Evolutionary conservation across 2,113 vertebrate species (phyloP), one percentile per base, ranked within the genome.

Genomic region (Podarcis muralis): DNA sequence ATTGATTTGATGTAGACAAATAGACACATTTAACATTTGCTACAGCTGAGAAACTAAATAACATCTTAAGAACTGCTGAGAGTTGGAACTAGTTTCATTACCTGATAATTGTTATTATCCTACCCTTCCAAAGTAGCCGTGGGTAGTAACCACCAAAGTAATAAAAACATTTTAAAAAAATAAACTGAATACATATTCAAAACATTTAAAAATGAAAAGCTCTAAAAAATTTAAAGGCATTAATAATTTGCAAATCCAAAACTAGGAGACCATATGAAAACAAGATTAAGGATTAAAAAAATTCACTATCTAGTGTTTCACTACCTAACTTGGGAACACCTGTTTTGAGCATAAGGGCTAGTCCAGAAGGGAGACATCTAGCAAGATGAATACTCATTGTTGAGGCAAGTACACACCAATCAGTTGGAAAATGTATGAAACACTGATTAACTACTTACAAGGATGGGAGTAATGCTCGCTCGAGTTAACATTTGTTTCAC

Each of bases 401-500:
- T 57, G 59, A 20, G 35, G 12, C 18, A 88, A 76, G 27, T 65
- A 15, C 74, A 76, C 37, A 43, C 3, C 84, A 66, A 81, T 1
- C 86, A 91, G 59, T 75, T 92, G 62, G 66, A 25, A 90, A 92
- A 57, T 79, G 66, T n/a, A 88, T 92, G 88, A 88, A 6, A 94
- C 68, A 94, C 89, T 92, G 77, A 66, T 80, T 94, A 90, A 68
- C 88, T 95, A 97, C 99, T 96, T 97, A 99, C 99, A 91, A 98
- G 98, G 82, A 98, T 93, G 72, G 99, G 98, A 85, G 97, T 98
- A 96, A 99, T 98, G 97, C 98, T 98, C 96, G 98, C 98, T 96
- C 98, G 97, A 94, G 98, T 98, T 95, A 99, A 97, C 98, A 99
- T 99, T 96, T 99, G 99, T 95, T 99, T 99, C 96, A 99, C 98